phyloP scores from a whole-genome alignment of 2,888 invertebrate genomes.

The Plebejus anna region DNA sequence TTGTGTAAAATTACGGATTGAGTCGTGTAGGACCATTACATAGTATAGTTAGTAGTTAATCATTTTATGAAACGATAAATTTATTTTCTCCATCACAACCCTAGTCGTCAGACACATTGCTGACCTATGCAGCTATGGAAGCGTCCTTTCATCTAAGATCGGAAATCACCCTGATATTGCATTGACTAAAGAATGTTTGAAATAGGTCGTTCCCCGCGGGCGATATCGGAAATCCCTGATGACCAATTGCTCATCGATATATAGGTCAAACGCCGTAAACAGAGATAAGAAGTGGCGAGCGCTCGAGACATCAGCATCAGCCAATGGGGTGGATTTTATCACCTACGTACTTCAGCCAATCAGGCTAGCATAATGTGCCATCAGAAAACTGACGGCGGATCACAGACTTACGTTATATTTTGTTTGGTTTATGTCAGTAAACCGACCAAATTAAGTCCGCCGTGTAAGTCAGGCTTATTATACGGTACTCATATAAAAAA shows the following conservation, averaged over 20 bases:
- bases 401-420: background rate
- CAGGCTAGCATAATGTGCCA: background rate
- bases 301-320: background rate
- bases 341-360: background rate
- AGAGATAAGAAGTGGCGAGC: constrained; percentile 22
- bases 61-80: background rate
- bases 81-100: background rate
- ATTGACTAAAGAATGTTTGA: constrained; percentile 35
- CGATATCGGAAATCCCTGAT: constrained; percentile 38
- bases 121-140: background rate
- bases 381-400: background rate
- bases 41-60: too few species aligned
- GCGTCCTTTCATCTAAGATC: constrained; percentile 4
- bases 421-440: too few species aligned
- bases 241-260: constrained; percentile 32
- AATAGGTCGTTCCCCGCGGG: constrained; percentile 41
- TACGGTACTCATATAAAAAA: too few species aligned
- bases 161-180: constrained; percentile 16
- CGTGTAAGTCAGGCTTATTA: too few species aligned
- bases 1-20: too few species aligned
- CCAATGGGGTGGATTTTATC: background rate
- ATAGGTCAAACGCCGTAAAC: constrained; percentile 28
- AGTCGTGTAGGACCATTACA: too few species aligned
- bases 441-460: too few species aligned
- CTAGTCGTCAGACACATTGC: background rate